phyloP scores from a whole-genome alignment of 2,797 vertebrate genomes.

The Pampus argenteus region DNA sequence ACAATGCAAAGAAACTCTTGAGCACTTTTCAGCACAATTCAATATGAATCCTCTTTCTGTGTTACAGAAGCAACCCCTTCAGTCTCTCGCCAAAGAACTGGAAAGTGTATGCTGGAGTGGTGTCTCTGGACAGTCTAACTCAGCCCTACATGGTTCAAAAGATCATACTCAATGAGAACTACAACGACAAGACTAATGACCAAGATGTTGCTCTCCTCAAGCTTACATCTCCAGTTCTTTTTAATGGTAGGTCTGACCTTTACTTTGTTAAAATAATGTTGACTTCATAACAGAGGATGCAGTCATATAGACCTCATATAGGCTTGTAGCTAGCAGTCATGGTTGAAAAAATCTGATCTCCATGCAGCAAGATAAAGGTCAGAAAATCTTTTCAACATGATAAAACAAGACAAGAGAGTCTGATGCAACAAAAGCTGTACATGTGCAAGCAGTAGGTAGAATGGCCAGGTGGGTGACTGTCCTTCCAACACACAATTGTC shows the following conservation, averaged over 20 bases:
- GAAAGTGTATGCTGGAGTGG: slow-evolving; percentile 86
- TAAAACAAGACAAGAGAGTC: not conserved
- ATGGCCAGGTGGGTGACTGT: not conserved
- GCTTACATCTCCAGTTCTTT: slow-evolving; percentile 75
- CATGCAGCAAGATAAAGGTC: not conserved
- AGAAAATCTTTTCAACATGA: not conserved
- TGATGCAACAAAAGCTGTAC: not conserved
- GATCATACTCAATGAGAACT: slow-evolving; percentile 89
- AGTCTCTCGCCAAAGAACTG: slow-evolving; percentile 73
- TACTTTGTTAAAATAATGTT: not conserved
- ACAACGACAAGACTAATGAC: slow-evolving; percentile 82
- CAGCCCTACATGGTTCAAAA: slow-evolving; percentile 77
- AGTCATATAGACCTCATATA: not conserved
- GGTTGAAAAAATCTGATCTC: not conserved
- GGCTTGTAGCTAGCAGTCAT: not conserved
- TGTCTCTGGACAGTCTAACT: slow-evolving; percentile 76
- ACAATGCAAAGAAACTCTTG: not conserved
- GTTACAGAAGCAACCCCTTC: slow-evolving; percentile 19
- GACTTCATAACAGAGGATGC: not conserved
- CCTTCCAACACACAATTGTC: not conserved
- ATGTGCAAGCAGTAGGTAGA: not conserved
- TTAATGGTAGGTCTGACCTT: slow-evolving; percentile 71
- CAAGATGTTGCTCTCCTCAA: slow-evolving; percentile 89
- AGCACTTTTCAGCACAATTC: too few relatives aligned
- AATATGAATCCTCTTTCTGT: slow-evolving; percentile 7